A percentile compares a stretch with the other conserved stretches of the same genome.
Conservation (phyloP, 1,140 invertebrate species). For the Papilio polyxenes region DNA sequence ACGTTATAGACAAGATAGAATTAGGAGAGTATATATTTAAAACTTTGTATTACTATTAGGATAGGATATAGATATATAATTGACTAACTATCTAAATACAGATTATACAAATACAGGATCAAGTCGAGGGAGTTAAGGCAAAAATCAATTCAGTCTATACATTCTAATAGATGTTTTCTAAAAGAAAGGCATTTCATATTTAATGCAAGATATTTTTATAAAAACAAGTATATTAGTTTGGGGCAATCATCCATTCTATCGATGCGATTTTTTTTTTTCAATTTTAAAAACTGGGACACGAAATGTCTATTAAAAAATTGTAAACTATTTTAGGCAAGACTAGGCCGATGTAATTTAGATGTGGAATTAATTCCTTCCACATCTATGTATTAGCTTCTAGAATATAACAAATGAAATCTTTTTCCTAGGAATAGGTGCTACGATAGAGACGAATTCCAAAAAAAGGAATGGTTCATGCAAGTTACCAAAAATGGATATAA, state of each 20-base stretch:
- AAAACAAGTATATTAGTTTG: slow-evolving; percentile 21
- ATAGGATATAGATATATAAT: slow-evolving; percentile 58
- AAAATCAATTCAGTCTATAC: slow-evolving; percentile 62
- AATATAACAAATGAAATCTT: not conserved
- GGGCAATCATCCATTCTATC: slow-evolving; percentile 9
- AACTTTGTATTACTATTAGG: slow-evolving; percentile 4
- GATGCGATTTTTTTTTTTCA: slow-evolving; percentile 4
- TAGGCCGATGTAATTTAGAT: not conserved
- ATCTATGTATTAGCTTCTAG: not conserved
- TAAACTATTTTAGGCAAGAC: not conserved
- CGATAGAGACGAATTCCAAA: not conserved
- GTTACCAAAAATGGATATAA: not conserved
- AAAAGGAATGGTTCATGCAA: not conserved
- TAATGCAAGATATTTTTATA: not conserved
- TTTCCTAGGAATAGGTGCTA: not conserved
- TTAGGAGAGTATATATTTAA: slow-evolving; percentile 24
- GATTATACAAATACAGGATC: slow-evolving; percentile 50
- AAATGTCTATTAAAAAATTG: not conserved
- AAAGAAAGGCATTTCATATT: slow-evolving; percentile 24
- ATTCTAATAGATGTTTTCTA: slow-evolving; percentile 43
- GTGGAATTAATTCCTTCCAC: not conserved
- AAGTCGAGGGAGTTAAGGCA: slow-evolving; percentile 52
- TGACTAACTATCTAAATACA: slow-evolving; percentile 52
- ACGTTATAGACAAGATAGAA: not conserved
- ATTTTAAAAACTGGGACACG: not conserved